Conservation (phyloP, 2,888 invertebrate species). For the Drosophila longiperda region DNA sequence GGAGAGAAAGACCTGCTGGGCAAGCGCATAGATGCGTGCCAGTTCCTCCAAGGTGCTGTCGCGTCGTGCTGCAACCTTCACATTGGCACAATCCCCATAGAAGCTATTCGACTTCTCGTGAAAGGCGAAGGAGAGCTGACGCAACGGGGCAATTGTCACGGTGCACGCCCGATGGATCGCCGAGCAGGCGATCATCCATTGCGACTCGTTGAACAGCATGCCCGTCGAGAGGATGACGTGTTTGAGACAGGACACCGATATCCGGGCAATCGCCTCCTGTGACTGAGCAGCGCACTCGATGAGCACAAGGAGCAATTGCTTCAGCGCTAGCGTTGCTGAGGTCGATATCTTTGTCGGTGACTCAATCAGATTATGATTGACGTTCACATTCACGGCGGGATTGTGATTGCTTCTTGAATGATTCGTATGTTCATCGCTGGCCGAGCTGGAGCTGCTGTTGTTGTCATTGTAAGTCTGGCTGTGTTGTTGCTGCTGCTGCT, state of each 20-base stretch:
- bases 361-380: conserved; percentile 81
- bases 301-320: conserved; percentile 93
- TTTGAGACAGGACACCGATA: conserved; percentile 96
- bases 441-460: conserved; percentile 44
- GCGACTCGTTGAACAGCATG: conserved; percentile 91
- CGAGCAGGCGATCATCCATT: conserved; percentile 94
- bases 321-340: conserved; percentile 91
- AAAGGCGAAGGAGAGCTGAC: conserved; percentile 95
- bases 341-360: conserved; percentile 86
- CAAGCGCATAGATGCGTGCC: conserved; percentile 93
- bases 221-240: conserved; percentile 94
- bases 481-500: conserved; percentile 8
- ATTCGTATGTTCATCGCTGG: conserved; percentile 46
- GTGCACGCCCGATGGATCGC: conserved; percentile 93
- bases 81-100: conserved; percentile 95
- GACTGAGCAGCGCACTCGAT: conserved; percentile 96
- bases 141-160: conserved; percentile 94
- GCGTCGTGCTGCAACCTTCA: conserved; percentile 96
- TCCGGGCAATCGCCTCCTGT: conserved; percentile 94
- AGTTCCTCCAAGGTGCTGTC: conserved; percentile 94
- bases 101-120: conserved; percentile 96
- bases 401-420: conserved; percentile 14
- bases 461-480: conserved; percentile 49
- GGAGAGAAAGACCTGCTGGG: conserved; percentile 93
- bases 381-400: conserved; percentile 33